Conservation (phyloP, 2,797 vertebrate species). For the Thripadectes ignobilis region DNA sequence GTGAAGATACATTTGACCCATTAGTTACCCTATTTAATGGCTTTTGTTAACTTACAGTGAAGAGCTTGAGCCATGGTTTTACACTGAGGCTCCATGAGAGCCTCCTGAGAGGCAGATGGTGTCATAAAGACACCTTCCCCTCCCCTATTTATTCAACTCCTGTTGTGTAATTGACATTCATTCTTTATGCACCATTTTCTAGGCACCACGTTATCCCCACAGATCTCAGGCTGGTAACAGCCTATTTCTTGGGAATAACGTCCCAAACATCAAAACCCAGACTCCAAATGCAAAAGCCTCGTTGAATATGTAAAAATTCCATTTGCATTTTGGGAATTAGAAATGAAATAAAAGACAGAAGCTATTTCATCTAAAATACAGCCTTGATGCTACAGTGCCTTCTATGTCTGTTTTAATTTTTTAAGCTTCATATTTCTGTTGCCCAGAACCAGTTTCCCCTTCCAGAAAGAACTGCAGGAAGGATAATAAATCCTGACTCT, state of each 20-base stretch:
- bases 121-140: constrained; percentile 11
- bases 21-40: constrained; percentile 63
- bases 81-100: background rate
- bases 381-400: background rate
- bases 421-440: background rate
- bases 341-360: background rate
- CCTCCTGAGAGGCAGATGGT: constrained; percentile 62
- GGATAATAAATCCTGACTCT: background rate
- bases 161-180: background rate
- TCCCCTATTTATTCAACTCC: constrained; percentile 17
- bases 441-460: background rate
- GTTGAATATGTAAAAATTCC: background rate
- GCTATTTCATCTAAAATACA: background rate
- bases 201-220: background rate
- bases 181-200: background rate
- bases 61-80: constrained; percentile 11
- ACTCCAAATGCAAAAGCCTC: background rate
- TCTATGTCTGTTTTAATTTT: background rate
- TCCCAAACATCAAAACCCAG: background rate
- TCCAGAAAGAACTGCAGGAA: constrained; percentile 7
- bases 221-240: background rate
- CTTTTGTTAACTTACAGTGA: constrained; percentile 46
- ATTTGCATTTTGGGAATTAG: background rate
- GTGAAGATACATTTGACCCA: constrained; percentile 54
- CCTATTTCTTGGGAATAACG: background rate